Base-by-base conservation (phyloP, 2,888 invertebrate genomes). In the Rutpela maculata region DNA sequence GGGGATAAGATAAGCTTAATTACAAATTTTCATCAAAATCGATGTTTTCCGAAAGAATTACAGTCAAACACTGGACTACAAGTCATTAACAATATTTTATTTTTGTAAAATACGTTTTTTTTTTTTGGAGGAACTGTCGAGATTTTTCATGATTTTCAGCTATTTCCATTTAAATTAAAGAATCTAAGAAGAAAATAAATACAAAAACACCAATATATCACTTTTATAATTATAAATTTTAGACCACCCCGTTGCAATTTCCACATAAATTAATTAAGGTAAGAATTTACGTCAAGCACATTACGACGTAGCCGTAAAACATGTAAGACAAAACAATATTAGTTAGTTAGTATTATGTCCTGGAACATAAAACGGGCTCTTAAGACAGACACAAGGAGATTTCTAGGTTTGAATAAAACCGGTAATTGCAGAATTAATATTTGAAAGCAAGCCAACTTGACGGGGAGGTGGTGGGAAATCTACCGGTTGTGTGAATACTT, bases 341-440 rank as follows among this genome's bases (percentile, higher is more conserved):
- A 59, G 19, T 59, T 22, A 59, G 19, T 59, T 22, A 19, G 59
- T 55, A 38, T 67, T 10, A 67, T 17, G 31, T 26, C 55, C 56
- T 19, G 55, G 26, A 10, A 38, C 19, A 55, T 55, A 38, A 70
- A 38, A 26, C 18, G 19, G 59, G 59, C 59, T 57, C 11, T 73
- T 71, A 75, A 62, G 62, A 59, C 55, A 74, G 50, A 60, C 57
- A 66, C 74, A 68, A 68, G 75, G 78, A 82, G 84, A 38, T 67
- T 67, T 85, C 82, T 86, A 66, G 67, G 62, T 70, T 77, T 68
- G 88, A 88, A 89, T 88, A 87, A 88, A 88, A 87, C 89, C 89
- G 88, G 90, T 89, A 89, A 89, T 90, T 89, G 89, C 88, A 85
- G 88, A 89, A 89, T 90, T 89, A 90, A 89, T 90, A 89, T 89